Base-by-base conservation (phyloP, 1,140 invertebrate species). In the Drosophila quadrilineata region DNA sequence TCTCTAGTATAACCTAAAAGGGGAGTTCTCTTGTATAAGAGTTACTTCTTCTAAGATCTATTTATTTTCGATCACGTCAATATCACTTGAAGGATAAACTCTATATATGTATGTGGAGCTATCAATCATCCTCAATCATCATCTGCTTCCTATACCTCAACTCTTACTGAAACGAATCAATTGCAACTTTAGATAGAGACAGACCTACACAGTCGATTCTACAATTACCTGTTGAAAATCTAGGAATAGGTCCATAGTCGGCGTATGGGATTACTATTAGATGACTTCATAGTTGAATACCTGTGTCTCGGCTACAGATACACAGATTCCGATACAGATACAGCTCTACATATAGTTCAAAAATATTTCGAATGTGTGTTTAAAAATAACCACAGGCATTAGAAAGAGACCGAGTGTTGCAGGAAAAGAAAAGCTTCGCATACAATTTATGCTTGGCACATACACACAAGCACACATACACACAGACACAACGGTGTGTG, bases 311-410 rank as follows among this genome's bases (percentile, higher is more conserved):
- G 54, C 74, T 62, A 79, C 79, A 70, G 75, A 65, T 79, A 66
- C 56, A 53, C 59, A 63, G 50, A 46, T 40, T 14, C 48, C 59
- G 33, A 31, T 16, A 52, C 40, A 56, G 35, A 40, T 12, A 53
- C 17, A 60, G 6, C 36, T 33, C 29, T 43, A 28, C 21, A 28
- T 50, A 43, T 59, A 28, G 35, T 54, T 59, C n/a, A n/a, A n/a
- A 79, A 79, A 80, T 75, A 82, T 82, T 82, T 82, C 77, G 79
- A 75, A 84, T 74, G 71, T 85, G 66, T 79, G 79, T 85, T 84
- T 85, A 84, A 84, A 84, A 84, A 85, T 85, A 79, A 70, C 79
- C 70, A 67, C 56, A 71, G 60, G 36, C 74, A 59, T 84, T 85
- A 85, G 71, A 82, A 59, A 75, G 63, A 82, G 63, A 65, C 35